phyloP scores from a whole-genome alignment of 2,113 vertebrate species.

The Heteronetta atricapilla region DNA sequence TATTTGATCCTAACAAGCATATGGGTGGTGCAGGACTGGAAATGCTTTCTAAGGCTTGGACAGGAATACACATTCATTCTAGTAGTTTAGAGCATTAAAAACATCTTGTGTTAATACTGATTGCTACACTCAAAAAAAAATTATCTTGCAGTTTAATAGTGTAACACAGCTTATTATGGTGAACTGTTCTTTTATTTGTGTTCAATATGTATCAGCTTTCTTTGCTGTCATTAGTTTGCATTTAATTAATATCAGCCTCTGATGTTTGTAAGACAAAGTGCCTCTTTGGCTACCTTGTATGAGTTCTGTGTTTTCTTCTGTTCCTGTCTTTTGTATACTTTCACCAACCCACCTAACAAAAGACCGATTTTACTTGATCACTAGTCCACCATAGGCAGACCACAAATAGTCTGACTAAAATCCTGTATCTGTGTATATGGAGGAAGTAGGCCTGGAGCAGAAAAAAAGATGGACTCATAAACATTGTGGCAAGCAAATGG shows the following conservation, averaged over 20 bases:
- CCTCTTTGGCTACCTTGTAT: not conserved
- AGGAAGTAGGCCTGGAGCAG: not conserved
- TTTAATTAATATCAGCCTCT: not conserved
- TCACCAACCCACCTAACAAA: not conserved
- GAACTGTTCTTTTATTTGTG: not conserved
- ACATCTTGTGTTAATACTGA: not conserved
- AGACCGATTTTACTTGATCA: not conserved
- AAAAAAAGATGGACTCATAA: not conserved
- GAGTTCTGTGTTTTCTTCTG: not conserved
- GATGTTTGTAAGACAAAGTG: not conserved
- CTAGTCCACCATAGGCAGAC: not conserved
- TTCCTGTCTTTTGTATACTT: not conserved
- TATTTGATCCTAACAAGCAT: not conserved
- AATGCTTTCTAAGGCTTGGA: not conserved
- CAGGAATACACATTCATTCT: not conserved
- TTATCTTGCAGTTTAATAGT: not conserved
- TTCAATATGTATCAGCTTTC: not conserved
- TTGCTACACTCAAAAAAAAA: not conserved
- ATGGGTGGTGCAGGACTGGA: not conserved
- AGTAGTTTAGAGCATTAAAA: not conserved
- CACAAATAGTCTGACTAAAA: not conserved
- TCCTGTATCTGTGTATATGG: not conserved
- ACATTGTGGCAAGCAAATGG: not conserved
- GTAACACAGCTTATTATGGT: not conserved
- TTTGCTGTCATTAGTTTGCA: not conserved